phyloP scores from a whole-genome alignment of 2,113 vertebrate species.

The Corynorhinus townsendii region DNA sequence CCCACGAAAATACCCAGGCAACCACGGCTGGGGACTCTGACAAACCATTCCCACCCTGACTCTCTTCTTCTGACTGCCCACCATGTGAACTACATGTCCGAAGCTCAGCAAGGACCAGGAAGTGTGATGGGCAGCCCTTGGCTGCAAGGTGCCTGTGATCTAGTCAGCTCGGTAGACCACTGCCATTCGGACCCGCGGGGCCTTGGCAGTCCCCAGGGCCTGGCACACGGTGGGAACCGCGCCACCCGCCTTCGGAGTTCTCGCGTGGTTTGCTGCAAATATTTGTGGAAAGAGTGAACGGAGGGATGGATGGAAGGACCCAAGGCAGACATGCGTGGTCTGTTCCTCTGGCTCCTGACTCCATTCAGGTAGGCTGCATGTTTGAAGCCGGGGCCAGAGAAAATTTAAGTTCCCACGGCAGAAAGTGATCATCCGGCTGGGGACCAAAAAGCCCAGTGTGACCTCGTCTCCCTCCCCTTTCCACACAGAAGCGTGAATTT shows the following conservation, averaged over 20 bases:
- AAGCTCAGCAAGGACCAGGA: neutral
- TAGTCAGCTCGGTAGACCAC: neutral
- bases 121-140: accelerated
- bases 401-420: neutral
- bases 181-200: neutral
- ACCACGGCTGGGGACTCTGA: neutral
- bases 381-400: neutral
- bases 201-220: neutral
- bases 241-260: too few species aligned
- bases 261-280: neutral
- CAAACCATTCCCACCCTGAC: too few species aligned
- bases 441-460: neutral
- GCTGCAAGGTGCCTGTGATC: neutral
- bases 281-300: neutral
- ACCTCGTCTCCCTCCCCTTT: neutral
- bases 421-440: neutral
- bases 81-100: accelerated
- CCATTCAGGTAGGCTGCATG: neutral
- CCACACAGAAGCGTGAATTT: neutral
- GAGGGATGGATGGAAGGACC: neutral
- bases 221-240: neutral
- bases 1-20: neutral
- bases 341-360: neutral
- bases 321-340: neutral
- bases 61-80: neutral